Percentiles rank a stretch among this genome's conserved stretches.
phyloP scores from a whole-genome alignment of 2,888 invertebrate species.

The Eupithecia insigniata region DNA sequence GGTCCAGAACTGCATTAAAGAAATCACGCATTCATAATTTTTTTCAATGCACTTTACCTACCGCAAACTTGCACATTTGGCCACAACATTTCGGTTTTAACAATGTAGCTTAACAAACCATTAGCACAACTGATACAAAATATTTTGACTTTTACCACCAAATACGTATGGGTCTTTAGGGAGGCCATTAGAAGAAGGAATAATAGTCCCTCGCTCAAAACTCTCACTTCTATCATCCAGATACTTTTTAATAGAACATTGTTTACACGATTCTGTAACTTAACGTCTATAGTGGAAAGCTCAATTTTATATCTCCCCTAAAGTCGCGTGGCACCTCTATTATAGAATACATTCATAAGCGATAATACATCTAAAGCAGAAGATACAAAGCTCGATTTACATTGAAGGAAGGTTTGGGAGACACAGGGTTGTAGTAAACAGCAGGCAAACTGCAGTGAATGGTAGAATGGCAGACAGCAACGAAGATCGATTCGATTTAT shows the following conservation, averaged over 20 bases:
- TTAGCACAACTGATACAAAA: slow-evolving; percentile 81
- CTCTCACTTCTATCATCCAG: slow-evolving; percentile 9
- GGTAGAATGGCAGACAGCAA: slow-evolving; percentile 62
- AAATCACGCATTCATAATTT: slow-evolving; percentile 10
- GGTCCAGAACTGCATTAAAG: slow-evolving; percentile 2
- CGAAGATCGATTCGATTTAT: slow-evolving; percentile 83
- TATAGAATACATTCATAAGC: neutral
- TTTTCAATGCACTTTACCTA: slow-evolving; percentile 28
- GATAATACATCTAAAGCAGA: neutral
- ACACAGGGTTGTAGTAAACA: slow-evolving; percentile 17
- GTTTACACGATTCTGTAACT: neutral
- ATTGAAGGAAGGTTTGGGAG: neutral
- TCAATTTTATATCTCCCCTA: neutral
- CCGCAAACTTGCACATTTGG: slow-evolving; percentile 66
- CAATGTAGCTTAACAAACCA: slow-evolving; percentile 78
- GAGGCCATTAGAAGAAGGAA: slow-evolving; percentile 62
- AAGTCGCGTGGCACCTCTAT: neutral
- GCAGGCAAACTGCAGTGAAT: slow-evolving; percentile 66
- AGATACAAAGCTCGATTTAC: slow-evolving; percentile 14
- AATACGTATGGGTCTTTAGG: slow-evolving; percentile 77
- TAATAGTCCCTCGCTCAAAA: slow-evolving; percentile 10
- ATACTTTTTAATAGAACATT: neutral
- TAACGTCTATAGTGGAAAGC: neutral
- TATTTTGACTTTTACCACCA: slow-evolving; percentile 80
- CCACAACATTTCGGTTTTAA: slow-evolving; percentile 66